Conservation (phyloP, 2,888 invertebrate species). For the Luperina nickerlii region DNA sequence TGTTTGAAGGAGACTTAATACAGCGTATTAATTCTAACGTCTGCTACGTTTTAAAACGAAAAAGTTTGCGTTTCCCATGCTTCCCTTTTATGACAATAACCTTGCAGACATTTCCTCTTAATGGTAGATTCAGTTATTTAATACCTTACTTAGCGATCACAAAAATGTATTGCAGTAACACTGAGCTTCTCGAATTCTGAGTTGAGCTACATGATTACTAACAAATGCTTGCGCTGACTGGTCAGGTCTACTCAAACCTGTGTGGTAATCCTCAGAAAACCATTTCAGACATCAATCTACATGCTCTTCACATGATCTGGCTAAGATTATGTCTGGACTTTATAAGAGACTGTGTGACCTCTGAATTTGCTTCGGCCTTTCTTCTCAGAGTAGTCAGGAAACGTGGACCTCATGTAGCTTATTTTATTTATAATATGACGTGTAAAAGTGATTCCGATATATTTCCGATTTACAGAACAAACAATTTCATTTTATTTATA, state of each 20-base stretch:
- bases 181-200: neutral
- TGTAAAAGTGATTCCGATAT: neutral
- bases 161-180: slow-evolving; percentile 42
- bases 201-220: neutral
- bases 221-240: neutral
- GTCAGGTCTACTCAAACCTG: neutral
- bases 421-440: neutral
- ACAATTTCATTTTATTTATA: too few relatives aligned
- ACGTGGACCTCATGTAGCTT: neutral
- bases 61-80: slow-evolving; percentile 14
- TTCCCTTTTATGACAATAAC: neutral
- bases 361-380: neutral
- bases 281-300: neutral
- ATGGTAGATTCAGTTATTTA: slow-evolving; percentile 41
- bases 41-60: slow-evolving; percentile 23
- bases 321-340: neutral
- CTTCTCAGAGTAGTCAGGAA: neutral
- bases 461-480: too few relatives aligned
- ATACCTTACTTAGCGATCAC: slow-evolving; percentile 43
- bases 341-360: neutral
- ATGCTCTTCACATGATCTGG: neutral
- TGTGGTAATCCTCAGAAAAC: neutral
- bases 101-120: slow-evolving; percentile 11
- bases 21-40: slow-evolving; percentile 4
- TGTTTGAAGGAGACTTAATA: neutral